Conservation (phyloP, 92 coral and sea anemone genomes). For the Epizoanthus stellaris region DNA sequence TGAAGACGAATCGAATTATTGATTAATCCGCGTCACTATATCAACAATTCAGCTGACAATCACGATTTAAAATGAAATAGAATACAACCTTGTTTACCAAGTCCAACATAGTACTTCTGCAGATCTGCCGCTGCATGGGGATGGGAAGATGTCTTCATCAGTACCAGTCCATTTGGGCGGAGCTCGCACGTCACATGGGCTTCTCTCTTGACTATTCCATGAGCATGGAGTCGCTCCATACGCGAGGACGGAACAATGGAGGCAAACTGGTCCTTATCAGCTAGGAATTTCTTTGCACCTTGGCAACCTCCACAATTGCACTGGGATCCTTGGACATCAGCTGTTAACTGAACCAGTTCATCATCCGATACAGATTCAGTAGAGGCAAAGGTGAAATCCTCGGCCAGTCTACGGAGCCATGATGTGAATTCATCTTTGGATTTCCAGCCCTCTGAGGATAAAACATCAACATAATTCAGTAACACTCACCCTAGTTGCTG, state of each 20-base stretch:
- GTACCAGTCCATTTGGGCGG: neutral
- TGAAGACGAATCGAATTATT: neutral
- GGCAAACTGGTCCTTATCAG: conserved; percentile 8
- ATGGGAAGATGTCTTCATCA: conserved; percentile 12
- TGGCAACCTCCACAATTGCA: conserved; percentile 23
- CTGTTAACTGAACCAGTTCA: conserved; percentile 22
- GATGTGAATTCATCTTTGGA: conserved; percentile 19
- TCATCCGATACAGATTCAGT: conserved; percentile 27
- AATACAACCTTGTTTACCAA: conserved; percentile 15
- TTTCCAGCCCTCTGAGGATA: conserved; percentile 27
- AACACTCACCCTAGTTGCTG: too few species aligned
- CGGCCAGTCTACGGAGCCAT: conserved; percentile 29
- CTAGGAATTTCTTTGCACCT: conserved; percentile 4
- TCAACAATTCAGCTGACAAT: neutral
- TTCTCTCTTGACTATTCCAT: conserved; percentile 2
- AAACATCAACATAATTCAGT: neutral
- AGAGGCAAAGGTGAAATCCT: conserved; percentile 11
- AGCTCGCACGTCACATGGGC: neutral
- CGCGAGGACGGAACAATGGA: conserved; percentile 11
- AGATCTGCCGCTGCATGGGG: neutral
- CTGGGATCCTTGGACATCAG: conserved; percentile 5
- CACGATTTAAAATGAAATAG: neutral
- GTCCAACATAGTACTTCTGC: neutral
- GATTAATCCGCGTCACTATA: neutral
- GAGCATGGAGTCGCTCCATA: conserved; percentile 32